Conservation (phyloP, 2,888 invertebrate genomes). For the Pseudococcus viburni region DNA sequence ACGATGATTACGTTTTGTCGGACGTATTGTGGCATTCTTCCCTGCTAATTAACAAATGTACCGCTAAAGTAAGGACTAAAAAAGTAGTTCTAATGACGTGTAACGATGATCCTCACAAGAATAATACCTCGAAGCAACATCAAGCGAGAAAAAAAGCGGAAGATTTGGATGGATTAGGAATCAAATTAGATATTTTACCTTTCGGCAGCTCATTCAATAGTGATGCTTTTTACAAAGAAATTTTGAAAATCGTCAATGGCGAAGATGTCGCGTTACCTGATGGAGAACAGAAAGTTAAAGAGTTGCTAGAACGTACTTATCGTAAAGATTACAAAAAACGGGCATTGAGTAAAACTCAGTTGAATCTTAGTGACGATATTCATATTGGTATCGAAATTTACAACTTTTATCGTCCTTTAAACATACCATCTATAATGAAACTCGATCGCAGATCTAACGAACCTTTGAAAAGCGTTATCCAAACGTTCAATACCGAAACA, state of each 20-base stretch:
- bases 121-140: constrained; percentile 53
- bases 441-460: constrained; percentile 66
- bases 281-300: constrained; percentile 58
- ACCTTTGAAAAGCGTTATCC: constrained; percentile 46
- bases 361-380: constrained; percentile 61
- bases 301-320: constrained; percentile 63
- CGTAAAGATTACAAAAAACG: constrained; percentile 61
- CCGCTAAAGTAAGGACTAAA: constrained; percentile 61
- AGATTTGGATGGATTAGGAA: constrained; percentile 65
- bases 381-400: constrained; percentile 62
- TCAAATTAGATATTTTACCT: constrained; percentile 67
- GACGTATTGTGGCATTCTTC: constrained; percentile 67
- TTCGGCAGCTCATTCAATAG: constrained; percentile 65
- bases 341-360: constrained; percentile 54
- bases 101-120: constrained; percentile 65
- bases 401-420: constrained; percentile 65
- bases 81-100: constrained; percentile 67
- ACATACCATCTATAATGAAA: constrained; percentile 63
- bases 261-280: neutral
- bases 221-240: constrained; percentile 64
- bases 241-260: constrained; percentile 61
- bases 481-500: constrained; percentile 59
- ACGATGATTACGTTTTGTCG: constrained; percentile 62
- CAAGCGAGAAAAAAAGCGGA: constrained; percentile 66
- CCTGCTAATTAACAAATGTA: constrained; percentile 61